A percentile compares a stretch with the other conserved stretches of the same genome.
phyloP scores from a whole-genome alignment of 1,140 invertebrate genomes.

The Cardiocondyla obscurior region DNA sequence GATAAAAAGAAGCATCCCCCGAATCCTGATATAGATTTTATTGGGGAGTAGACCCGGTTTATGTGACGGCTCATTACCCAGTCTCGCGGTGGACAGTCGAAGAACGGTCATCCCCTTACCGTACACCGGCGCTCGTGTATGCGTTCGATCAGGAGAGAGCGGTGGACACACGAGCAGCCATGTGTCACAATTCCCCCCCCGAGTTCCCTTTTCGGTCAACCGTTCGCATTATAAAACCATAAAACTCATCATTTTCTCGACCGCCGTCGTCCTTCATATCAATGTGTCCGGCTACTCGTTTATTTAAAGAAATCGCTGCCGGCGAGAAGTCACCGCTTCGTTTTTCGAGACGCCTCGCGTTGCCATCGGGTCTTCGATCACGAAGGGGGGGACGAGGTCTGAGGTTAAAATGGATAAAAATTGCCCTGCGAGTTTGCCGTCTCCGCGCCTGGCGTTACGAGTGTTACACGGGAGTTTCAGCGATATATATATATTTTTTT shows the following conservation, averaged over 20 bases:
- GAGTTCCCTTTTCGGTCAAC: slow-evolving; percentile 74
- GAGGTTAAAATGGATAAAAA: slow-evolving; percentile 60
- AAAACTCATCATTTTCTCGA: slow-evolving; percentile 72
- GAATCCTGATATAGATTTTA: slow-evolving; percentile 77
- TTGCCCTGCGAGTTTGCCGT: slow-evolving; percentile 34
- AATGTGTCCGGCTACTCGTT: slow-evolving; percentile 70
- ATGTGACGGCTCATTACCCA: slow-evolving; percentile 80
- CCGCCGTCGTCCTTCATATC: slow-evolving; percentile 49
- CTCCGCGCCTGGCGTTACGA: neutral
- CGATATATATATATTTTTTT: no score
- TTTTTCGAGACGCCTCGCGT: slow-evolving; percentile 39
- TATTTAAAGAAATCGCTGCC: slow-evolving; percentile 65
- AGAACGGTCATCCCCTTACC: slow-evolving; percentile 62
- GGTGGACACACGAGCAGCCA: slow-evolving; percentile 61
- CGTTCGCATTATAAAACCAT: slow-evolving; percentile 81
- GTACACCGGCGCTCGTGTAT: slow-evolving; percentile 21
- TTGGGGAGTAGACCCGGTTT: slow-evolving; percentile 69
- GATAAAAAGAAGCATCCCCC: slow-evolving; percentile 37
- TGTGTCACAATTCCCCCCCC: slow-evolving; percentile 71
- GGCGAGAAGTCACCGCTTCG: slow-evolving; percentile 34
- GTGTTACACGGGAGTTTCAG: slow-evolving; percentile 6
- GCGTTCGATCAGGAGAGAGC: slow-evolving; percentile 53
- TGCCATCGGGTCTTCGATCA: slow-evolving; percentile 61
- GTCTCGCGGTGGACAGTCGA: slow-evolving; percentile 71
- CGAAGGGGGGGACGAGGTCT: slow-evolving; percentile 41